Conservation (phyloP, 2,797 vertebrate species). For the Pagetopsis macropterus region DNA sequence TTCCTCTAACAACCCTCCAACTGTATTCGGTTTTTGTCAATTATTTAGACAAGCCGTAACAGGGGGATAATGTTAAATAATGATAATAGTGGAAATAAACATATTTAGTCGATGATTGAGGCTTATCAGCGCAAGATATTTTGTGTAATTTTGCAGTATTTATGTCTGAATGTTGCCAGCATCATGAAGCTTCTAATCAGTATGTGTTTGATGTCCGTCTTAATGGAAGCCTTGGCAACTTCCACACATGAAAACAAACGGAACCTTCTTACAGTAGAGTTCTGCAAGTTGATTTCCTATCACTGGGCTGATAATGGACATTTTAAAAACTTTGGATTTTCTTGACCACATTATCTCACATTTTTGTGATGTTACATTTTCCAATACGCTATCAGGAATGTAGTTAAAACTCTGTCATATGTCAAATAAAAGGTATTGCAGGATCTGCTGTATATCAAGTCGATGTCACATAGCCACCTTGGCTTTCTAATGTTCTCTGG, state of each 20-base stretch:
- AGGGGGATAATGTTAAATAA: constrained; percentile 26
- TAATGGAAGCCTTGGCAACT: constrained; percentile 2
- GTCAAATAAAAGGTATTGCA: constrained; percentile 18
- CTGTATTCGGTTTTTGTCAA: neutral
- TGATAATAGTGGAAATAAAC: constrained; percentile 31
- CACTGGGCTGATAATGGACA: constrained; percentile 1
- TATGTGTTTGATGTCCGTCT: constrained; percentile 37
- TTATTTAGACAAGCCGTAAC: neutral
- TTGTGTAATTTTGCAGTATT: constrained; percentile 20
- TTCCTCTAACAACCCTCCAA: constrained; percentile 4
- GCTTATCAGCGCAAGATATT: constrained; percentile 15
- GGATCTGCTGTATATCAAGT: constrained; percentile 29
- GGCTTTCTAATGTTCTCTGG: constrained; percentile 45
- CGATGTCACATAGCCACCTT: constrained; percentile 39
- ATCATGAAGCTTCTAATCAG: constrained; percentile 30
- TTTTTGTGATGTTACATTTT: no score
- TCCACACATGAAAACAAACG: constrained; percentile 8
- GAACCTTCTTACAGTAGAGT: neutral
- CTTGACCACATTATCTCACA: no score
- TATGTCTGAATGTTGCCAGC: constrained; percentile 28
- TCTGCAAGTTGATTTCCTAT: constrained; percentile 13
- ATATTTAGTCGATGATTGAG: constrained; percentile 24
- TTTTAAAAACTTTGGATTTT: constrained; percentile 5
- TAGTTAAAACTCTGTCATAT: constrained; percentile 9
- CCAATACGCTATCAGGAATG: neutral